Conservation (phyloP, 2,888 invertebrate genomes). For the Resseliella maxima region DNA sequence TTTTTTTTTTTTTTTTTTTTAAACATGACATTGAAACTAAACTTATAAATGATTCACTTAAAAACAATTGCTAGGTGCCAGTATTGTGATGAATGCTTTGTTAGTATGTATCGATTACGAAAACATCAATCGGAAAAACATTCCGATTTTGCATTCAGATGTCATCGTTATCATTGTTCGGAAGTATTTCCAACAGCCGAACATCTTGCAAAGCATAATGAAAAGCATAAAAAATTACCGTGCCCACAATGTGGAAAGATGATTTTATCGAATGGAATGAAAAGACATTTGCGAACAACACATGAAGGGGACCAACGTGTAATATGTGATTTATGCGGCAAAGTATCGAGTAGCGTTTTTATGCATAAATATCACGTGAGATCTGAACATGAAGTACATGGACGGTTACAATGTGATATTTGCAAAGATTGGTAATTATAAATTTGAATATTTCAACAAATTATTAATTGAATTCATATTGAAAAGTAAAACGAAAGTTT, state of each 20-base stretch:
- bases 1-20: no score
- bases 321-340: not conserved
- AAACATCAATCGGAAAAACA: not conserved
- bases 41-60: not conserved
- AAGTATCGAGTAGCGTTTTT: not conserved
- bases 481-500: no score
- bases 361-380: not conserved
- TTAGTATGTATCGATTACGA: not conserved
- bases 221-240: not conserved
- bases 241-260: not conserved
- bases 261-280: not conserved
- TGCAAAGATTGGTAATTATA: slow-evolving; percentile 45
- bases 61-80: not conserved
- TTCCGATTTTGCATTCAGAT: not conserved
- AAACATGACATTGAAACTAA: no score
- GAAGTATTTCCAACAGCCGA: not conserved
- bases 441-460: no score
- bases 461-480: no score
- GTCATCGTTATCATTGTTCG: not conserved
- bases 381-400: slow-evolving; percentile 15
- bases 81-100: not conserved
- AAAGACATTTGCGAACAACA: not conserved
- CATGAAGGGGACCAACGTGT: not conserved
- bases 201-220: not conserved
- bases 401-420: slow-evolving; percentile 48